Evolutionary conservation across 2,113 vertebrate genomes (phyloP).

Genomic region (Eudyptes chrysolophus): DNA sequence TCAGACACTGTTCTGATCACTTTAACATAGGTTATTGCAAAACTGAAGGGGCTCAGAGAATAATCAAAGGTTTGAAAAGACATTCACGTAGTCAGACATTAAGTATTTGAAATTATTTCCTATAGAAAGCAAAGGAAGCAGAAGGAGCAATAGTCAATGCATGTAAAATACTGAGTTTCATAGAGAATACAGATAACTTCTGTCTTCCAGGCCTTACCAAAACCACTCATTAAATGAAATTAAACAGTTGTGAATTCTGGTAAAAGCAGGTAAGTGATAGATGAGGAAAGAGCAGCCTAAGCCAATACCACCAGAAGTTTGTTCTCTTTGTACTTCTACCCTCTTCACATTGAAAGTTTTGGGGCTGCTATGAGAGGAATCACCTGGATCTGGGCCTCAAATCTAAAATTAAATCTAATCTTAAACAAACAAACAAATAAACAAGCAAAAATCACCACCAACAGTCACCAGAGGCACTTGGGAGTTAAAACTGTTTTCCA

Average conservation of each 20-base stretch:
- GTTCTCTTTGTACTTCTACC: background rate
- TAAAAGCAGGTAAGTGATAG: background rate
- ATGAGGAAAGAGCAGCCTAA: background rate
- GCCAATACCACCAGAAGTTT: background rate
- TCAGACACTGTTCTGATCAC: background rate
- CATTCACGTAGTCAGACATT: background rate
- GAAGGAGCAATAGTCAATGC: background rate
- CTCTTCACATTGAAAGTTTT: background rate
- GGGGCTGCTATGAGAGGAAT: background rate
- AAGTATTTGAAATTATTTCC: background rate
- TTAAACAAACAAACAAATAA: background rate
- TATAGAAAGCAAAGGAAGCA: background rate
- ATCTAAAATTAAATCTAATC: constrained; percentile 47
- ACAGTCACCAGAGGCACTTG: background rate
- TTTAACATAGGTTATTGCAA: background rate
- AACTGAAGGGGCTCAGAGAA: background rate
- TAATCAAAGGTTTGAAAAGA: background rate
- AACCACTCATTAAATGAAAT: background rate
- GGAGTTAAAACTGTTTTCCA: background rate
- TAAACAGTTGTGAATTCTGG: background rate
- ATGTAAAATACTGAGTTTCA: background rate
- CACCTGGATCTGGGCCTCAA: background rate
- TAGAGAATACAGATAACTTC: background rate
- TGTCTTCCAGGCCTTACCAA: background rate
- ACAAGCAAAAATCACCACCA: background rate